Conservation (phyloP, 1,140 invertebrate species). For the Amphibalanus amphitrite region DNA sequence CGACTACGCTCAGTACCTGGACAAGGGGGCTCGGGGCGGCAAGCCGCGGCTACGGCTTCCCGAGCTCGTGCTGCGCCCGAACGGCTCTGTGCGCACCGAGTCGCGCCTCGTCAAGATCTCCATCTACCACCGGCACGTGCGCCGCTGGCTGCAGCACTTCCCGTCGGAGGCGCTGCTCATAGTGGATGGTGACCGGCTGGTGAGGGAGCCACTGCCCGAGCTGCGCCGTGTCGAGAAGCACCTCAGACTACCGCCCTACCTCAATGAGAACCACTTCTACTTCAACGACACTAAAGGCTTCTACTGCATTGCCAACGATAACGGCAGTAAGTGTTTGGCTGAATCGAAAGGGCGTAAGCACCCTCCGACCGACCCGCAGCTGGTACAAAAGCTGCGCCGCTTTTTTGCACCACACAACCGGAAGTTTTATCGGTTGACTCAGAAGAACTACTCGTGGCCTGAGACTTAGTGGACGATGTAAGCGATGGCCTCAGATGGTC, state of each 20-base stretch:
- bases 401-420: constrained; percentile 84
- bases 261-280: constrained; percentile 80
- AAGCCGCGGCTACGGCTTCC: constrained; percentile 30
- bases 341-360: constrained; percentile 84
- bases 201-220: constrained; percentile 69
- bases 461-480: no score
- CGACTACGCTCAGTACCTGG: constrained; percentile 62
- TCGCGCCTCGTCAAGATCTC: constrained; percentile 27
- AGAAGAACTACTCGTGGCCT: constrained; percentile 71
- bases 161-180: constrained; percentile 66
- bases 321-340: constrained; percentile 59
- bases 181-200: constrained; percentile 72
- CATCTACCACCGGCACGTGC: constrained; percentile 63
- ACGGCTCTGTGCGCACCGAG: constrained; percentile 17
- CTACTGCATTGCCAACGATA: constrained; percentile 50
- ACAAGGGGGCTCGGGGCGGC: constrained; percentile 17
- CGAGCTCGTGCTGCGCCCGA: constrained; percentile 21
- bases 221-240: constrained; percentile 72
- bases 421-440: constrained; percentile 75
- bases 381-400: constrained; percentile 54
- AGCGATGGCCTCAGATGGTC: no score
- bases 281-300: constrained; percentile 89
- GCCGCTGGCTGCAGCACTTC: constrained; percentile 72
- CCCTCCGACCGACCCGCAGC: constrained; percentile 53
- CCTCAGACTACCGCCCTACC: constrained; percentile 59